phyloP scores from a whole-genome alignment of 2,113 vertebrate species.

The Grammomys surdaster region DNA sequence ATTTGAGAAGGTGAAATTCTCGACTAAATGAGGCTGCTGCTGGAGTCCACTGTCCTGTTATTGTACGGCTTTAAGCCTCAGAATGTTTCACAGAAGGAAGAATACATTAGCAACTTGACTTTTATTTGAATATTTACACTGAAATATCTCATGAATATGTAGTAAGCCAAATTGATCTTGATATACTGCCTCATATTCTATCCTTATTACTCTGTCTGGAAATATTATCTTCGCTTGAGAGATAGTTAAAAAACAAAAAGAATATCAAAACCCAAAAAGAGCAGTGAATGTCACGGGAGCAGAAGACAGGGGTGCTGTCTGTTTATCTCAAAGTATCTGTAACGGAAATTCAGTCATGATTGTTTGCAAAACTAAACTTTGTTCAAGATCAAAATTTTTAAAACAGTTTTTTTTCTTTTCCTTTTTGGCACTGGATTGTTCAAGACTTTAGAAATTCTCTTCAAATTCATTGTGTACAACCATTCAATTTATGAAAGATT shows the following conservation, averaged over 20 bases:
- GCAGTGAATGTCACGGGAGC: background rate
- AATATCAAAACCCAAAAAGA: constrained; percentile 57
- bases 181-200: constrained; percentile 74
- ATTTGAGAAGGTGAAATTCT: constrained; percentile 26
- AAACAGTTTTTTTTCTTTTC: background rate
- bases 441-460: background rate
- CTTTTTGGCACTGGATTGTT: background rate
- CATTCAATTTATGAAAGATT: background rate
- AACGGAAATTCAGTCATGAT: background rate
- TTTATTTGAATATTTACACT: constrained; percentile 78
- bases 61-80: background rate
- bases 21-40: background rate
- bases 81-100: constrained; percentile 23
- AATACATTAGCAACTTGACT: constrained; percentile 74
- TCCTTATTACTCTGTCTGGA: constrained; percentile 81
- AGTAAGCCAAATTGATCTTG: constrained; percentile 78
- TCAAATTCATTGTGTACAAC: background rate
- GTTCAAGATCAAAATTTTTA: background rate
- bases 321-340: background rate
- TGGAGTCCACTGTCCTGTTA: background rate
- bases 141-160: constrained; percentile 82
- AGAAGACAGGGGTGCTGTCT: background rate
- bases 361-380: background rate
- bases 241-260: constrained; percentile 75
- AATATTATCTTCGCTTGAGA: constrained; percentile 77